These are phyloP conservation scores for Gymnoscelis rufifasciata DNA, from an alignment of 2,888 invertebrate species.

Conservation along the genomic window DNA sequence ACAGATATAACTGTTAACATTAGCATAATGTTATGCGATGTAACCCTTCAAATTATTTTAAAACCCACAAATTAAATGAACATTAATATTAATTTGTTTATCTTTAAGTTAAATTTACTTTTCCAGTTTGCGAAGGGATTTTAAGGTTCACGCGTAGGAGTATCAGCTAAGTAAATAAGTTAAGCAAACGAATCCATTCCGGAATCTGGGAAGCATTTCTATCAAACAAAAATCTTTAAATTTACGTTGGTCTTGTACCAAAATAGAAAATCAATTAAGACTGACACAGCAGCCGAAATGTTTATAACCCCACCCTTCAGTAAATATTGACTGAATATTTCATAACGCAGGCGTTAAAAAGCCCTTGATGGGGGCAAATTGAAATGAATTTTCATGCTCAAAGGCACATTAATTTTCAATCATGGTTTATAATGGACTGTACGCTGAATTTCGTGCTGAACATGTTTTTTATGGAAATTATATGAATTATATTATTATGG, in stretches of 20 bases:
- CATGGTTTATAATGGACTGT: too few relatives aligned
- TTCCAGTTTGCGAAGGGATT: neutral
- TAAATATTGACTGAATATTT: too few relatives aligned
- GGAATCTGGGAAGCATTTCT: neutral
- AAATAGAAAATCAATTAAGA: too few relatives aligned
- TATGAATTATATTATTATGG: too few relatives aligned
- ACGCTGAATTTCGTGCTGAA: neutral
- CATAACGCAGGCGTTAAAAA: neutral
- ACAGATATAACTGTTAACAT: conserved; percentile 4
- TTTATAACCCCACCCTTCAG: too few relatives aligned
- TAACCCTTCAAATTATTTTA: conserved; percentile 12
- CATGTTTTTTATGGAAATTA: neutral
- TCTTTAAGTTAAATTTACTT: conserved; percentile 7
- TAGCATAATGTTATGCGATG: conserved; percentile 7
- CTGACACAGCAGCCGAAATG: too few relatives aligned
- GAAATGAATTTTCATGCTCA: conserved; percentile 1
- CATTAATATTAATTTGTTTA: conserved; percentile 12
- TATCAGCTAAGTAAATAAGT: neutral
- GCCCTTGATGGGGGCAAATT: neutral
- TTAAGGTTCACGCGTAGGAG: conserved; percentile 2
- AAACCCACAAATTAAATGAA: conserved; percentile 10
- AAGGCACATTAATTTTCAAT: neutral
- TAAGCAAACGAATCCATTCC: neutral
- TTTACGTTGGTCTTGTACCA: too few relatives aligned
- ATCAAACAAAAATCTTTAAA: too few relatives aligned